Base-by-base conservation (phyloP, 2,888 invertebrate genomes). In the Lamellibrachia columna region DNA sequence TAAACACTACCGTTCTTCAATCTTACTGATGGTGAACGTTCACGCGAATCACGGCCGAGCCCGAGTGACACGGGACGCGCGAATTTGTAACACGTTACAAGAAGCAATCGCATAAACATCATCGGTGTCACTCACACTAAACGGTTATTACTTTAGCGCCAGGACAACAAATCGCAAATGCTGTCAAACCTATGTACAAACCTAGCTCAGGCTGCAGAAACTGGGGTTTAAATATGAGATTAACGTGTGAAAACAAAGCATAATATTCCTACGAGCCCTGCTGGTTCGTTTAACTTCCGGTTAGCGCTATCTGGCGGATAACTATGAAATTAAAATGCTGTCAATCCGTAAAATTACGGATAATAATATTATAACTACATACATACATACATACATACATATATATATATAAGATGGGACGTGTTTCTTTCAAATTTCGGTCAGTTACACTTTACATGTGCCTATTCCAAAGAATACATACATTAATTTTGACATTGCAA, bases 241-340 rank as follows among this genome's bases (percentile, higher is more conserved):
- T 75, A 22, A 75, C 75, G 75, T 22, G 75, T 75, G 75, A 75
- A 75, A 75, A 75, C 75, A 75, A 75, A 75, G 75, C 75, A 75
- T n/a, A 40, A 40, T n/a, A 15, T 75, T 75, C n/a, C n/a, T 75
- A 15, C 75, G 6, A 75, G 75, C 22, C 75, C 22, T 75, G 75
- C 75, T 75, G 75, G 22, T 22, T 11, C 75, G 75, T 75, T 75
- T 75, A 75, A 75, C 75, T 75, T 75, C 75, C 75, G 75, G 75
- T 22, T 22, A 75, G 75, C 75, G 75, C 75, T n/a, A 75, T 75
- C 75, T 75, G 22, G 75, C 75, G 75, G 75, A 75, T 75, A 75
- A 75, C 22, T 75, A n/a, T 75, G n/a, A 75, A 3, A 22, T 75
- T 3, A 40, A 40, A 40, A 40, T 40, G 40, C 40, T 40, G 40